Conservation (phyloP, 2,797 vertebrate genomes). For the Salmo trutta region DNA sequence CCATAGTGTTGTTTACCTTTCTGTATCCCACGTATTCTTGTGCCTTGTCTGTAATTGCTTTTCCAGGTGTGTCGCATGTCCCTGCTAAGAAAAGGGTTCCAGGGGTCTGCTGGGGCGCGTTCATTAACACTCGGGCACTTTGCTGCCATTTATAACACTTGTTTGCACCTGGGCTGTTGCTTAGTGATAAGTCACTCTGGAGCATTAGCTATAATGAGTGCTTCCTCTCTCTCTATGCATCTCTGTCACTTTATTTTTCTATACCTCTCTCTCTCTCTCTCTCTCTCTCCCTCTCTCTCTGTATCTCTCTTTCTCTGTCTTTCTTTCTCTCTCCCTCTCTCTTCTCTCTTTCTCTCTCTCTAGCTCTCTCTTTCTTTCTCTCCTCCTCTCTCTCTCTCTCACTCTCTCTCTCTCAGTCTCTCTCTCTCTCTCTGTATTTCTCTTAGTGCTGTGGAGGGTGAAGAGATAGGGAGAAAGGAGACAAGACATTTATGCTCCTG, state of each 20-base stretch:
- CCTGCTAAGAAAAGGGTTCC: constrained; percentile 44
- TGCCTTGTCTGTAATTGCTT: constrained; percentile 59
- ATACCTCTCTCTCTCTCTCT: background rate
- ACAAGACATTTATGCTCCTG: too few species aligned
- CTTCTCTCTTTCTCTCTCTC: background rate
- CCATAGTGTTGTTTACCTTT: constrained; percentile 43
- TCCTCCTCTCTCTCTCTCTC: background rate
- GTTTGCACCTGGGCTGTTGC: constrained; percentile 65
- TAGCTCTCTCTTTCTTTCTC: background rate
- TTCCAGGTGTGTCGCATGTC: constrained; percentile 59
- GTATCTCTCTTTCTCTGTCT: background rate
- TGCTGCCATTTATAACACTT: constrained; percentile 56
- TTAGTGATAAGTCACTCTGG: constrained; percentile 67
- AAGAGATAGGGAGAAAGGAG: background rate
- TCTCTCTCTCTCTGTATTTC: background rate
- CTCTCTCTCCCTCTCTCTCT: constrained; percentile 21
- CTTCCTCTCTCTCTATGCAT: constrained; percentile 44
- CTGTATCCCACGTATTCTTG: constrained; percentile 48
- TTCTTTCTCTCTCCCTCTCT: too few species aligned
- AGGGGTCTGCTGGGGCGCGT: constrained; percentile 44
- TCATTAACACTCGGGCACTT: constrained; percentile 61
- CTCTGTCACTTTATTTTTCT: constrained; percentile 15
- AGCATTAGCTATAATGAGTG: constrained; percentile 65
- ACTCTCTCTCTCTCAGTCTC: background rate
- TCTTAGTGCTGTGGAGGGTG: background rate